These are phyloP conservation scores for Tragelaphus strepsiceros DNA, from an alignment of 2,113 vertebrate genomes.

Conservation along the genomic window DNA sequence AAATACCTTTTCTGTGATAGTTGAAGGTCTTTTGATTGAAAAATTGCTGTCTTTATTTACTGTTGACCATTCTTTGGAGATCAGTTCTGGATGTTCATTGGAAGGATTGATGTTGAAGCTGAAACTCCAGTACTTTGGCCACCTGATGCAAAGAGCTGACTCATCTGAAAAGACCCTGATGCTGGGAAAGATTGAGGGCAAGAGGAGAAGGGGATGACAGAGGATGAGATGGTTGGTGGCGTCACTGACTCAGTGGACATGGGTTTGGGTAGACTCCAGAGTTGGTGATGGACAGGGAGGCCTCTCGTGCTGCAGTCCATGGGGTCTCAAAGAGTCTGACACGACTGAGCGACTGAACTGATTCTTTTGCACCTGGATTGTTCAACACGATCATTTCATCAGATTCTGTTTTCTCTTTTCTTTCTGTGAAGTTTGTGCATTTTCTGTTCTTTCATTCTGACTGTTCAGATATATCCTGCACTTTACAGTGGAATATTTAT, in stretches of 20 bases:
- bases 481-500: neutral
- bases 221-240: neutral
- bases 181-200: neutral
- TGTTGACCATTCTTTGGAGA: neutral
- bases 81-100: neutral
- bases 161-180: neutral
- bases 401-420: neutral
- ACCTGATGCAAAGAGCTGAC: neutral
- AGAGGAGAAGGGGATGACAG: neutral
- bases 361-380: neutral
- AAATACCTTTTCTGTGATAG: neutral
- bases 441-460: neutral
- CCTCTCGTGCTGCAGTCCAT: neutral
- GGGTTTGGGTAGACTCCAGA: neutral
- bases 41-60: neutral
- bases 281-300: neutral
- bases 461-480: neutral
- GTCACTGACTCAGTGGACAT: neutral
- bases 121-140: neutral
- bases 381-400: neutral
- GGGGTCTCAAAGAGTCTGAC: neutral
- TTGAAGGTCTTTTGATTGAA: neutral
- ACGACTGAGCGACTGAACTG: neutral
- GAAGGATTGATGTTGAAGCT: neutral
- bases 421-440: neutral